Base-by-base conservation (phyloP, 2,797 vertebrate species). In the Acrossocheilus fasciatus region DNA sequence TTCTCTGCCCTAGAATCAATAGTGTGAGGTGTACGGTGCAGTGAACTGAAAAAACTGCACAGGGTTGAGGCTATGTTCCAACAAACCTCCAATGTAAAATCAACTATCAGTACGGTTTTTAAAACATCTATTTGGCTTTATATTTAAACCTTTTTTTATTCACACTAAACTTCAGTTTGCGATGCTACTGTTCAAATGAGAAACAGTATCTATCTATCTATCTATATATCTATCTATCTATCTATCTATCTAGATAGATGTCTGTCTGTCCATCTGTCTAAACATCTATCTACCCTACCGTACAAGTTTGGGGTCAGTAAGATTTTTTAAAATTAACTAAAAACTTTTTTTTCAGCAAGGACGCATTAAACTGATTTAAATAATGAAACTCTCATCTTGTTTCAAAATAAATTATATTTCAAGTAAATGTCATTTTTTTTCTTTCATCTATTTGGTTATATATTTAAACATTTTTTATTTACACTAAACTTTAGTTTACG, bases 1-100 rank as follows among this genome's bases (percentile, higher is more conserved):
- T 74, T 86, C 52, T 45, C 75, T 68, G 43, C 39, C 80, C 83
- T 76, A 69, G 45, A 64, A 72, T 74, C 70, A 81, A 54, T 81
- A 82, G 26, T 41, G n/a, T 80, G 83, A 68, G 70, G 62, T 50
- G 62, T 82, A 77, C 18, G 20, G 68, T 45, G 74, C 50, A 84
- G 30, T 66, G 82, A 66, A 66, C 30, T 62, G 43, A 23, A 84
- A 26, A 76, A 76, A 83, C 20, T 52, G 72, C 57, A 18, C 8
- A 83, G 72, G 9, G 30, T 83, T 64, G 41, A 64, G 57, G 18
- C 26, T 47, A 47, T n/a, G 23, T 64, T 75, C 54, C 43, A 64
- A 83, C 43, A 66, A 34, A 83, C 11, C 82, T 36, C 43, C 7
- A 74, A 54, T 45, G 20, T 47, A 74, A 83, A 36, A 2, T 20